Conservation (phyloP, 2,113 vertebrate species). For the Telmatochromis sp. region DNA sequence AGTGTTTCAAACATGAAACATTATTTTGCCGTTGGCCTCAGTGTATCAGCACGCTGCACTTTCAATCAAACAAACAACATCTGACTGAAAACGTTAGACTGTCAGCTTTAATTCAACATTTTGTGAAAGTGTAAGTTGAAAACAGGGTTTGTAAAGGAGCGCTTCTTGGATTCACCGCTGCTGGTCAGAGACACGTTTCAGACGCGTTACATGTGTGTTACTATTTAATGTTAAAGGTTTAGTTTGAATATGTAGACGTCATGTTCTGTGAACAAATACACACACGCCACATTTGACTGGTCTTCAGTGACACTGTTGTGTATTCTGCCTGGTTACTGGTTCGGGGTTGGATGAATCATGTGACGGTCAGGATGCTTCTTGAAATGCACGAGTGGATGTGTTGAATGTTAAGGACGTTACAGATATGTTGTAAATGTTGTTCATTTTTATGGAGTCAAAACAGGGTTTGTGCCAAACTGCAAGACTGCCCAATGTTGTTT, state of each 20-base stretch:
- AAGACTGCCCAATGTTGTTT: not conserved
- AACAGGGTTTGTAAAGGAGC: not conserved
- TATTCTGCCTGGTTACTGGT: not conserved
- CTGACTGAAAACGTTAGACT: not conserved
- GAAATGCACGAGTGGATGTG: not conserved
- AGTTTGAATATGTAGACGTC: not conserved
- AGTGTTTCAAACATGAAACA: not conserved
- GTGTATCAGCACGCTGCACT: not conserved
- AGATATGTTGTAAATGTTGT: not conserved
- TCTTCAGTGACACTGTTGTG: not conserved
- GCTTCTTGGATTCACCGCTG: fast-evolving
- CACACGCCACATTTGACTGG: not conserved
- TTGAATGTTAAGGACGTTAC: not conserved
- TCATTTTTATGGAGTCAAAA: not conserved
- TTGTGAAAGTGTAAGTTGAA: not conserved
- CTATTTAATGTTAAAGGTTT: not conserved
- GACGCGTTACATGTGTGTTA: not conserved
- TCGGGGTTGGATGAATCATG: not conserved
- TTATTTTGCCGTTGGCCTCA: not conserved
- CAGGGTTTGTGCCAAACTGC: not conserved
- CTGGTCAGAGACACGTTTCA: not conserved
- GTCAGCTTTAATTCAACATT: not conserved
- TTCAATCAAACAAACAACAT: not conserved
- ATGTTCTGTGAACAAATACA: not conserved
- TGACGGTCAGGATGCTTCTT: not conserved